Evolutionary conservation across 2,797 vertebrate species (phyloP).

Genomic region (Artibeus lituratus): DNA sequence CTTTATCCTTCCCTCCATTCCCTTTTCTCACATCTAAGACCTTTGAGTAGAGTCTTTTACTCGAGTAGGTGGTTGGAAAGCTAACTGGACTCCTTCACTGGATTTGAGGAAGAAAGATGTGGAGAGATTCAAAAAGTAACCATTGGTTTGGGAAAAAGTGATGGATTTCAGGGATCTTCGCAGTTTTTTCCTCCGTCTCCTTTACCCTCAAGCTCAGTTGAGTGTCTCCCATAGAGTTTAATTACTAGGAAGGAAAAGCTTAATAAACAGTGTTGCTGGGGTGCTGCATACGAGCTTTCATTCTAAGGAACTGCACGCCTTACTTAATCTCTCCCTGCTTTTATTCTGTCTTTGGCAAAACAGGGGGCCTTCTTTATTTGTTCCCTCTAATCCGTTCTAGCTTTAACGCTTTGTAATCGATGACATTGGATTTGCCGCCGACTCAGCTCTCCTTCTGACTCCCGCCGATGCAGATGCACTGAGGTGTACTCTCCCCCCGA

Average conservation of each 20-base stretch:
- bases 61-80: not conserved
- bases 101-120: not conserved
- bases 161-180: not conserved
- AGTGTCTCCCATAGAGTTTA: not conserved
- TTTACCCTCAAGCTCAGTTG: not conserved
- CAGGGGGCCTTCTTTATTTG: not conserved
- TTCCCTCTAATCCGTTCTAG: not conserved
- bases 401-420: not conserved
- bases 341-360: not conserved
- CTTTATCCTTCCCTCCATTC: not conserved
- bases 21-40: not conserved
- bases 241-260: not conserved
- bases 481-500: not conserved
- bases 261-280: not conserved
- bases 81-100: not conserved
- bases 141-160: not conserved
- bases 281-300: not conserved
- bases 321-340: not conserved
- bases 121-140: not conserved
- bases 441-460: not conserved
- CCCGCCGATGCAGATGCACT: not conserved
- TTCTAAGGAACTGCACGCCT: not conserved
- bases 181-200: not conserved
- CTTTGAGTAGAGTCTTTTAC: not conserved
- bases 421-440: not conserved